Evolutionary conservation across 2,888 invertebrate genomes (phyloP), one percentile per base, ranked within the genome.

Genomic region (Creontiades dilutus): DNA sequence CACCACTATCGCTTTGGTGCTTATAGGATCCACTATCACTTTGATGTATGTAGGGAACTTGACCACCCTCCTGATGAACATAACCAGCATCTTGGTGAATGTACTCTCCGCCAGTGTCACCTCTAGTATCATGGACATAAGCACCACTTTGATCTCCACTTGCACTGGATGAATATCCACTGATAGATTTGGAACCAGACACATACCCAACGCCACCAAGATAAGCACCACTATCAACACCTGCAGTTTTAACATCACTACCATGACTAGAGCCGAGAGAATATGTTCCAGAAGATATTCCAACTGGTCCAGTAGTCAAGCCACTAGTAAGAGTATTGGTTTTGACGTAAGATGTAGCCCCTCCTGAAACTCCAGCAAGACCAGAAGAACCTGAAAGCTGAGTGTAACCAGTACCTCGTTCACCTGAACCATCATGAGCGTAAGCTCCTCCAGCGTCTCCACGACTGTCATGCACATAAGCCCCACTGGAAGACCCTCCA

Each of bases 61-160:
- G 85, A 75, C 52, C 86, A 28, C 91, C 90, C 46, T 86, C 91
- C 46, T 90, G 85, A 76, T 91, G 91, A 28, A 90, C 61, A 61
- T 92, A 92, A 37, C 55, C 57, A 12, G 57, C 76, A 13, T 75
- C 85, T 28, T 80, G 81, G 57, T 90, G 86, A 23, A 80, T 61
- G 57, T 90, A 90, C 11, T 68, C 81, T 16, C 90, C 90, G n/a
- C 90, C 86, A 19, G 13, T 55, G 68, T 90, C 89, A 27, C 91
- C 90, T 82, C 87, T 61, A 11, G 47, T 82, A 81, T 90, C 90
- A 82, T 91, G 91, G n/a, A 91, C 76, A 47, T 91, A 91, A 11
- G 89, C 89, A 16, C 91, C 91, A 78, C 85, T 89, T 68, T 76
- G 37, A 19, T 27, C 57, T 75, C 9, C 46, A n/a, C 52, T 19